A percentile compares a stretch with the other conserved stretches of the same genome.
phyloP scores from a whole-genome alignment of 1,140 invertebrate genomes.

The Spodoptera frugiperda region DNA sequence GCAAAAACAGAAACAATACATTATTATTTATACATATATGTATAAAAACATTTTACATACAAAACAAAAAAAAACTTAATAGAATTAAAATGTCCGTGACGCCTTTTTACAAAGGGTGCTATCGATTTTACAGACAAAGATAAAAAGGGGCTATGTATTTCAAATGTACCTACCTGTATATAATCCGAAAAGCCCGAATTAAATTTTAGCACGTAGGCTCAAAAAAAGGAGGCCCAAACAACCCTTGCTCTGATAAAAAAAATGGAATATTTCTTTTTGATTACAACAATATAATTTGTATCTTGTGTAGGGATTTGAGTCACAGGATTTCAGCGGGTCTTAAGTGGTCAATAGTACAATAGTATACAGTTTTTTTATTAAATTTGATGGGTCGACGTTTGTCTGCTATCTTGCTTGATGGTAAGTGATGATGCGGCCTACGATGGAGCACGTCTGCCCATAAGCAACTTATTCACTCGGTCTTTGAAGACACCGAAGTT shows the following conservation, averaged over 20 bases:
- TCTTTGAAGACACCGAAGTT: no score
- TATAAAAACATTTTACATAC: not conserved
- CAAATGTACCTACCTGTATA: constrained; percentile 68
- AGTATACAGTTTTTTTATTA: no score
- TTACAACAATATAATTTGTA: constrained; percentile 85
- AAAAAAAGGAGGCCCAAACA: constrained; percentile 72
- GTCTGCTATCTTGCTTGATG: no score
- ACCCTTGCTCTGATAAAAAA: constrained; percentile 79
- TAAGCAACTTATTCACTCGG: no score
- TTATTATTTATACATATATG: not conserved
- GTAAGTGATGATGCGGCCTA: no score
- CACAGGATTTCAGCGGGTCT: constrained; percentile 30
- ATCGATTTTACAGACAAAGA: constrained; percentile 43
- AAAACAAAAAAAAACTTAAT: constrained; percentile 28
- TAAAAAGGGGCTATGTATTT: constrained; percentile 51
- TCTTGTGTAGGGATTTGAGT: constrained; percentile 59
- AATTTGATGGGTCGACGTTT: no score
- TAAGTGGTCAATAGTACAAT: not conserved
- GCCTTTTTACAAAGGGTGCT: not conserved
- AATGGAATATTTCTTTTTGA: constrained; percentile 86
- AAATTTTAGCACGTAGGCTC: constrained; percentile 82
- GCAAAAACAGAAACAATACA: not conserved
- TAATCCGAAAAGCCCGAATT: constrained; percentile 82
- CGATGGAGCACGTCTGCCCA: no score
- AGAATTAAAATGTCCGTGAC: constrained; percentile 3